Base-by-base conservation (phyloP, 2,113 vertebrate genomes). In the Tichodroma muraria region DNA sequence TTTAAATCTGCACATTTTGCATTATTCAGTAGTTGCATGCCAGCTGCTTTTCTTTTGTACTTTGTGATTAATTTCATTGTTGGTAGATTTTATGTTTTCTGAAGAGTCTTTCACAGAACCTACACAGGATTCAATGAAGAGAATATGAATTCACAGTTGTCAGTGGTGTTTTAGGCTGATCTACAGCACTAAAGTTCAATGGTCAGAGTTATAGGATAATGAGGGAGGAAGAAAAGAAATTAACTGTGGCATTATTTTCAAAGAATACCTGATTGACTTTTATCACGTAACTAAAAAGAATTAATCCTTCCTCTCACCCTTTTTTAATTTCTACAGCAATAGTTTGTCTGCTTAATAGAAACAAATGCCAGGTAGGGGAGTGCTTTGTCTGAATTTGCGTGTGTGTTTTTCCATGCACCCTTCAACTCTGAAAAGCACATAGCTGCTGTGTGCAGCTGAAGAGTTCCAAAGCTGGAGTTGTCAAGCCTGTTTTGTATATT, bases 31-130 rank as follows among this genome's bases (percentile, higher is more conserved):
- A 94, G 96, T 94, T 94, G 90, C 91, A 90, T 96, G 70, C 89
- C 95, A 97, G 93, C 95, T 98, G 96, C 91, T 97, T 98, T 97
- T 96, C 95, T 96, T 97, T 97, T 97, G 92, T 97, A 96, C 82
- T 94, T 96, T 95, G 84, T 97, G 95, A 97, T 97, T 98, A 96
- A 97, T 97, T 97, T 97, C 96, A 96, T 97, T 97, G 96, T 97
- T 94, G 66, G 81, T 92, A 97, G 93, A 97, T 97, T 97, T 97
- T 97, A 95, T 96, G 94, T 97, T 97, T 97, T 97, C 95, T 95
- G 82, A 94, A 96, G 96, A 93, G 89, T 89, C 92, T 97, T 97
- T 96, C 91, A 93, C 82, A 90, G 89, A 96, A 93, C 73, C n/a
- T 97, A 96, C 85, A 95, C 49, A 88, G 88, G 93, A 95, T 64